Evolutionary conservation across 2,888 invertebrate species (phyloP).

Genomic region (Arge pagana): DNA sequence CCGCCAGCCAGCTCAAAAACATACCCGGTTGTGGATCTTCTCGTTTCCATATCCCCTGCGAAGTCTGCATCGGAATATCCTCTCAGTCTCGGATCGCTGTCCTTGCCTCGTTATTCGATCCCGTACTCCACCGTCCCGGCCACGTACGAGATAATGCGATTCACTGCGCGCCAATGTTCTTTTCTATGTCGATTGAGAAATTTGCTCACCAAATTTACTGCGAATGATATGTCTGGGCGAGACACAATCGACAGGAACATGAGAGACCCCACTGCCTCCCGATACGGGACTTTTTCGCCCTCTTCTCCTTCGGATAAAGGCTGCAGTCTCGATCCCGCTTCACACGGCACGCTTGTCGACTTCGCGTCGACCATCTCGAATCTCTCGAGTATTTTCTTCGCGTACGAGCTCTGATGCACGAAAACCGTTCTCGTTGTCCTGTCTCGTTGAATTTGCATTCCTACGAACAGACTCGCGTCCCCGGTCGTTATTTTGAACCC

Average conservation of each 20-base stretch:
- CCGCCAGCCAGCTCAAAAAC: constrained; percentile 25
- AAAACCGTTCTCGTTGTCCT: not conserved
- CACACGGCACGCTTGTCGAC: not conserved
- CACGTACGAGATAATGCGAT: not conserved
- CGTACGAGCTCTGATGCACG: not conserved
- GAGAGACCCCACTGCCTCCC: not conserved
- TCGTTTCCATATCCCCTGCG: constrained; percentile 7
- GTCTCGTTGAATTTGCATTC: constrained; percentile 4
- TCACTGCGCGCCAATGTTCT: constrained; percentile 3
- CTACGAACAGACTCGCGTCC: constrained; percentile 1
- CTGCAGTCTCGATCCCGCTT: not conserved
- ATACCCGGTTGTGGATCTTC: constrained; percentile 31
- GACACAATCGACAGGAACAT: not conserved
- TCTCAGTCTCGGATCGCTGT: not conserved
- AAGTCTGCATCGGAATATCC: constrained; percentile 7
- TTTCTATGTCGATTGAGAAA: not conserved
- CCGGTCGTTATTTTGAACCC: not conserved
- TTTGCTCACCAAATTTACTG: constrained; percentile 7
- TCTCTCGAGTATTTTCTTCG: not conserved
- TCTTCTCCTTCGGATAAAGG: constrained; percentile 1
- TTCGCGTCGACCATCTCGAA: not conserved
- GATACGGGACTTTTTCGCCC: not conserved
- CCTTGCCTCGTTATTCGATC: not conserved
- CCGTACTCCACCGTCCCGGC: not conserved
- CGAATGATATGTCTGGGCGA: not conserved